phyloP scores from a whole-genome alignment of 2,888 invertebrate species.

The Cosmorhoe ocellata region DNA sequence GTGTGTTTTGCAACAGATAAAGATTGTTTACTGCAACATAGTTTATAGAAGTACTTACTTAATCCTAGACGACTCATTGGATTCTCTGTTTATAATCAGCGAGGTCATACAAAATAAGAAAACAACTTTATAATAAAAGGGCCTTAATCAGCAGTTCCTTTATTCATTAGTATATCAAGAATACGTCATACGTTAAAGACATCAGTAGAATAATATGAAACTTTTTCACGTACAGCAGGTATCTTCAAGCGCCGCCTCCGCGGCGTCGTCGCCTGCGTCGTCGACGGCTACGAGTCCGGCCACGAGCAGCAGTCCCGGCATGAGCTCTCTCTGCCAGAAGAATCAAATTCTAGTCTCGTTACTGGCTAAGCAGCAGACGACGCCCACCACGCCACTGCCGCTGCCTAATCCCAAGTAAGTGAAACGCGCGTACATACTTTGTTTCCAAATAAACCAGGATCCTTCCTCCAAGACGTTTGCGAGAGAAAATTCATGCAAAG shows the following conservation, averaged over 20 bases:
- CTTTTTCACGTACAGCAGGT: slow-evolving; percentile 54
- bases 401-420: slow-evolving; percentile 84
- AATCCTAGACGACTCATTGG: not conserved
- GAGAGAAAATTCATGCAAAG: no score
- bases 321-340: slow-evolving; percentile 89
- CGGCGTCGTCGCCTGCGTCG: slow-evolving; percentile 75
- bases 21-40: not conserved
- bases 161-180: no score
- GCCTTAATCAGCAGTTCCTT: no score
- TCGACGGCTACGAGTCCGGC: slow-evolving; percentile 58
- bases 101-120: no score
- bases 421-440: no score
- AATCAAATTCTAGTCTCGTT: slow-evolving; percentile 93
- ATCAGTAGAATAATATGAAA: no score
- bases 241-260: slow-evolving; percentile 80
- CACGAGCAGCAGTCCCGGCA: slow-evolving; percentile 57
- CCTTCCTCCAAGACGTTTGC: no score
- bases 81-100: no score
- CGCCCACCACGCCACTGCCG: slow-evolving; percentile 86
- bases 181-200: no score
- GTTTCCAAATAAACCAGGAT: no score
- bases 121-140: no score
- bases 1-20: slow-evolving; percentile 12
- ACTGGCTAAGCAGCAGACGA: slow-evolving; percentile 88
- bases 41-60: not conserved